phyloP scores from a whole-genome alignment of 2,113 vertebrate species.

The Myrmophylax atrothorax region DNA sequence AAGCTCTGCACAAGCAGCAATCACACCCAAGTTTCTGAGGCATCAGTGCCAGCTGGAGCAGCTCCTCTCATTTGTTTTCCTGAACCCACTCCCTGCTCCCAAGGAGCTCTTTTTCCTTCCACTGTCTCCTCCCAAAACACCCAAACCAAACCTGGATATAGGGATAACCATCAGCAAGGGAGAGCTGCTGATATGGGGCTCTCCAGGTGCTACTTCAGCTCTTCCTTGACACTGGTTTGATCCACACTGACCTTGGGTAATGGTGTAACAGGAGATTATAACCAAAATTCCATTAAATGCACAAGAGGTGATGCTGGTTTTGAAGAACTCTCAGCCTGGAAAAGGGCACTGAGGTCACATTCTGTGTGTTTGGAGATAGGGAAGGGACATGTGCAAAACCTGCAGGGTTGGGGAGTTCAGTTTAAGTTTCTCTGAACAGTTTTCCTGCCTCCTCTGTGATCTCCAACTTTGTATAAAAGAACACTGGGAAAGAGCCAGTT shows the following conservation, averaged over 20 bases:
- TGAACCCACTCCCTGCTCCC: neutral
- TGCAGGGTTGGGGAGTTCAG: neutral
- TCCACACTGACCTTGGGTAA: neutral
- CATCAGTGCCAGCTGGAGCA: neutral
- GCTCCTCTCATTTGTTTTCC: neutral
- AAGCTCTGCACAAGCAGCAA: neutral
- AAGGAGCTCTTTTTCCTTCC: neutral
- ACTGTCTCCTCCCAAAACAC: neutral
- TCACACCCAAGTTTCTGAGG: neutral
- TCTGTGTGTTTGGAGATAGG: neutral
- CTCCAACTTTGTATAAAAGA: neutral
- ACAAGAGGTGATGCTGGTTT: neutral
- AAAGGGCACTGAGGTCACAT: neutral
- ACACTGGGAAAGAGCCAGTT: neutral
- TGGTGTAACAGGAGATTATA: accelerated
- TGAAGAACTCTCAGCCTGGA: neutral
- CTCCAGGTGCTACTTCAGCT: neutral
- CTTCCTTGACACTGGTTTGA: neutral
- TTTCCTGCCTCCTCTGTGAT: accelerated
- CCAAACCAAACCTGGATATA: neutral
- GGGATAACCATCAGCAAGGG: neutral
- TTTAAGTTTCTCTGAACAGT: neutral
- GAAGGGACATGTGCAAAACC: neutral
- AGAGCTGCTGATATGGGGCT: neutral
- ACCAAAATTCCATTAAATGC: neutral